A percentile compares a stretch with the other conserved stretches of the same genome.
Evolutionary conservation across 2,113 vertebrate genomes (phyloP).

Genomic region (Epinephelus lanceolatus): DNA sequence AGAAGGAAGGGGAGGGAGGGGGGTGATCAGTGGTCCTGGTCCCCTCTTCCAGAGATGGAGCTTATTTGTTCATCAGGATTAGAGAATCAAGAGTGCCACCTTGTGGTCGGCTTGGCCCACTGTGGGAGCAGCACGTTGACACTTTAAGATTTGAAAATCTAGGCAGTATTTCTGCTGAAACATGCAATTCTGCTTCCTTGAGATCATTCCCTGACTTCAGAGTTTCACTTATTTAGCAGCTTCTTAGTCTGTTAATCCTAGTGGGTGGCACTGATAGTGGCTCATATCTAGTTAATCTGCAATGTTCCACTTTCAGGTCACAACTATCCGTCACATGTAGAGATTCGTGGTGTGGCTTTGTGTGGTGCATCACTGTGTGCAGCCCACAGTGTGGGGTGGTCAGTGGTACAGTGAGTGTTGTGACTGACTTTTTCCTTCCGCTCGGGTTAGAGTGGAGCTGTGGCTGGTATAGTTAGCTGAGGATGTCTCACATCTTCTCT

Average conservation of each 20-base stretch:
- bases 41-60: slow-evolving; percentile 1
- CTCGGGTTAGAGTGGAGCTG: slow-evolving; percentile 37
- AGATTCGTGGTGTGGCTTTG: slow-evolving; percentile 34
- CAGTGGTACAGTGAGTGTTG: slow-evolving; percentile 51
- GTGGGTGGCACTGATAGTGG: slow-evolving; percentile 34
- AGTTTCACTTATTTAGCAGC: slow-evolving; percentile 42
- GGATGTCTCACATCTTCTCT: slow-evolving; percentile 75
- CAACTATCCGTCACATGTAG: slow-evolving; percentile 27
- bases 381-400: slow-evolving; percentile 55
- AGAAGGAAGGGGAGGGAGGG: slow-evolving; percentile 23
- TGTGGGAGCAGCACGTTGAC: background rate
- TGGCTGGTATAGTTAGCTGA: slow-evolving; percentile 33
- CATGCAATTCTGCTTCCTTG: slow-evolving; percentile 9
- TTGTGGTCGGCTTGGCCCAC: slow-evolving; percentile 37
- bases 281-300: slow-evolving; percentile 22
- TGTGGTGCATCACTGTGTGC: slow-evolving; percentile 37
- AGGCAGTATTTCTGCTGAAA: slow-evolving; percentile 51
- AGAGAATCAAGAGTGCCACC: slow-evolving; percentile 78
- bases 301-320: slow-evolving; percentile 55
- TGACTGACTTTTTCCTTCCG: slow-evolving; percentile 72
- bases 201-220: slow-evolving; percentile 21
- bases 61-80: slow-evolving; percentile 10
- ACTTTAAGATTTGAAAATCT: slow-evolving; percentile 12
- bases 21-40: slow-evolving; percentile 17
- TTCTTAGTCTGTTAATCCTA: slow-evolving; percentile 31